Base-by-base conservation (phyloP, 37 sponge, comb jelly and placozoan genomes). In the Diacarnus erythraeanus region DNA sequence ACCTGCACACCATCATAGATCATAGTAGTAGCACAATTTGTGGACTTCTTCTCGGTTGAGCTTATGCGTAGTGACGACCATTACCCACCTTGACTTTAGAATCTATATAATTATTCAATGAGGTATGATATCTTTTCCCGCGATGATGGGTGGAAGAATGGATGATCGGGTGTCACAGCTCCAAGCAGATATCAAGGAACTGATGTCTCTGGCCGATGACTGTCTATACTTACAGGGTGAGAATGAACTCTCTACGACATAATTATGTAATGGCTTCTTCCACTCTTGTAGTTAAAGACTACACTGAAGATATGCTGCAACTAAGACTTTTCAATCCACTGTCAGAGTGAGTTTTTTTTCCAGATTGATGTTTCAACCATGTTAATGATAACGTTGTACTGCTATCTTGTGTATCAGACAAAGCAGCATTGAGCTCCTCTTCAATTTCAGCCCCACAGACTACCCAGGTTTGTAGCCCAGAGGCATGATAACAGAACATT, bases 381-480 rank as follows among this genome's bases (percentile, higher is more conserved):
- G 17, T 54, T 10, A 10, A 54, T 20, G 17, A 10, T 54, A 54
- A 26, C 4, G 4, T 26, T 60, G 61, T 60, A 5, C 61, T 60
- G 61, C 6, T 25, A 6, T 34, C 31, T 30, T 31, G 15, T 3
- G 2, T 31, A 65, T 10, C 66, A 65, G 66, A 17, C 66, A 65
- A 30, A 31, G 72, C 22, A 40, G 38, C 23, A n/a, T 40, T 2
- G 60, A 59, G 22, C n/a, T 51, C 22, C 34, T 76, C 44, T 58
- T 76, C 76, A 76, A 59, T 57, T 76, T 76, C 61, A 76, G 76
- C 61, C 34, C 58, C 36, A 10, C 66, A 31, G 76, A 76, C 60
- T 76, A 76, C 15, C 76, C 76, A 34, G 76, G 76, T 76, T 35
- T 23, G 72, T 43, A 47, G 51, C 17, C 18, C n/a, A n/a, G 65